Conservation (phyloP, 2,888 invertebrate species). For the Syrphus vitripennis region DNA sequence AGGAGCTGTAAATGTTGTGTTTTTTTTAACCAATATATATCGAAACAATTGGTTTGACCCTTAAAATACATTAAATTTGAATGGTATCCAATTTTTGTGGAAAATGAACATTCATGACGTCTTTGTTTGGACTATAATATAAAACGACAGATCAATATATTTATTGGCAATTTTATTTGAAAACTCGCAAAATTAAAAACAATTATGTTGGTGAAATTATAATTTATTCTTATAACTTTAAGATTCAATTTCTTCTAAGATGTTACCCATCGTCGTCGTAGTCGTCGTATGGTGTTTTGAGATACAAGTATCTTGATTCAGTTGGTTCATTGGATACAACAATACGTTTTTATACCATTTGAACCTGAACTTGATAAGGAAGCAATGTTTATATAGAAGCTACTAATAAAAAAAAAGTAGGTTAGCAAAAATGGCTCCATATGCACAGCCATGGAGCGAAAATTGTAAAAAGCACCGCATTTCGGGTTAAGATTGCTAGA, state of each 20-base stretch:
- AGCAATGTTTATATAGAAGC: neutral
- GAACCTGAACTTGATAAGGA: conserved; percentile 59
- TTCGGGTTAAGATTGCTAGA: conserved; percentile 9
- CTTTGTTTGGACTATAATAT: no score
- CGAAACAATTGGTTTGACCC: no score
- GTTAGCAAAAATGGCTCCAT: conserved; percentile 44
- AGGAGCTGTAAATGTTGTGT: no score
- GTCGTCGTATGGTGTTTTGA: neutral
- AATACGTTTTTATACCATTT: conserved; percentile 40
- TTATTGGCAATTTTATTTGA: no score
- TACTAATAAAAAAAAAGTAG: conserved; percentile 18
- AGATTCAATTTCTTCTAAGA: neutral
- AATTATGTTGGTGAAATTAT: neutral
- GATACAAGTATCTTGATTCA: conserved; percentile 12
- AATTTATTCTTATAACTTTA: neutral
- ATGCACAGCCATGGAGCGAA: conserved; percentile 36
- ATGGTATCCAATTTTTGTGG: no score
- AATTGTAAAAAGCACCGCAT: conserved; percentile 34
- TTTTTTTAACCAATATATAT: no score
- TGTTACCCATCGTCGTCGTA: neutral
- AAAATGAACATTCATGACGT: no score
- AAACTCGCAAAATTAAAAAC: neutral
- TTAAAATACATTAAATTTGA: no score
- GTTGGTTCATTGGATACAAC: neutral
- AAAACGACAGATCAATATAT: no score